Conservation (phyloP, 1,140 invertebrate species). For the Vanessa atalanta region DNA sequence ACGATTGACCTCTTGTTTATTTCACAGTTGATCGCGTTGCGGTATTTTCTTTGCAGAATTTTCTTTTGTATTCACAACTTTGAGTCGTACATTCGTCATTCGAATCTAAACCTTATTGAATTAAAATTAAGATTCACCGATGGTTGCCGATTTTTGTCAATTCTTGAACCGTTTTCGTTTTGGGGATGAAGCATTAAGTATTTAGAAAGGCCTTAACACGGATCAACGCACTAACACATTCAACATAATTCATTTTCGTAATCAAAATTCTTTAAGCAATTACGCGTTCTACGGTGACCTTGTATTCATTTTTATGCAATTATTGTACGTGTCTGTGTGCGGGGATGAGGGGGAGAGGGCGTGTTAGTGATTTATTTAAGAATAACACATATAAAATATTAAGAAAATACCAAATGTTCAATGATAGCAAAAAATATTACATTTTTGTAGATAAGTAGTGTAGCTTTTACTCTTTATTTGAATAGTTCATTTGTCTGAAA, state of each 20-base stretch:
- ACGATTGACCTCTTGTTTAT: slow-evolving; percentile 43
- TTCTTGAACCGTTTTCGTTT: not conserved
- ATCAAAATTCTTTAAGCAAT: not conserved
- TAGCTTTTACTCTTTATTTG: too few species aligned
- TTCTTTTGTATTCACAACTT: slow-evolving; percentile 28
- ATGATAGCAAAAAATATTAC: too few species aligned
- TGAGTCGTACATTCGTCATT: not conserved
- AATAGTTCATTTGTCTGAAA: too few species aligned
- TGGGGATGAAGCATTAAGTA: not conserved
- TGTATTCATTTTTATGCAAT: not conserved
- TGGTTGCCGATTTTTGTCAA: not conserved
- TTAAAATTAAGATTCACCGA: not conserved
- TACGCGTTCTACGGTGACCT: too few species aligned
- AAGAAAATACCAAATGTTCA: too few species aligned
- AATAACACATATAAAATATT: too few species aligned
- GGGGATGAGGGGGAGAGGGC: too few species aligned
- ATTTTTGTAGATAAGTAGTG: too few species aligned
- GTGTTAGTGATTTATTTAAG: too few species aligned
- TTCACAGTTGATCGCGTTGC: slow-evolving; percentile 39
- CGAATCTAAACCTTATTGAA: slow-evolving; percentile 8
- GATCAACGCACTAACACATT: not conserved
- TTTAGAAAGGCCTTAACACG: not conserved
- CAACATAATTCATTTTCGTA: not conserved
- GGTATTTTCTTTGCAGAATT: slow-evolving; percentile 36
- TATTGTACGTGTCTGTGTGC: not conserved